Evolutionary conservation across 2,113 vertebrate genomes (phyloP), one percentile per base, ranked within the genome.

Genomic region (Hippopotamus amphibius): DNA sequence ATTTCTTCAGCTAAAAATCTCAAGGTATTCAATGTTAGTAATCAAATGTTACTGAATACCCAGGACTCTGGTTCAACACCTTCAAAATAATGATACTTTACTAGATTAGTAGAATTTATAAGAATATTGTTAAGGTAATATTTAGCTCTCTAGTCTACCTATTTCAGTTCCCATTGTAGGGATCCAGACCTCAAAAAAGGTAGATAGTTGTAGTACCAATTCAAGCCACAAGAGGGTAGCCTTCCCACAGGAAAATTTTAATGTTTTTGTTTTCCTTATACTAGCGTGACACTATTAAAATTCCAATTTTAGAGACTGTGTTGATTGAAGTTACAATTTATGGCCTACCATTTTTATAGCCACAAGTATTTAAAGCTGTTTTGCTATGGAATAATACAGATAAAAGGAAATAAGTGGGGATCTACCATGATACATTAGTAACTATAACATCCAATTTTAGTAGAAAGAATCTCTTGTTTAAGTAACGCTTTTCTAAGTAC

Each of bases 181-280:
- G 48, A 63, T 69, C 1, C 7, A 59, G 26, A 95, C 4, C 19
- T 30, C 16, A 76, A 86, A 79, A 90, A 90, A 16, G 4, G 13
- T 6, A 68, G 17, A 63, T 1, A 10, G 7, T 3, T 96, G 93
- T 80, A 94, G 30, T 96, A 72, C 59, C 74, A 69, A 50, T 4
- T 41, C 0, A 0, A 15, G 24, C 79, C 98, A 98, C 96, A 76
- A 94, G 98, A 98, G 97, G 96, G 86, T 33, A 97, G 93, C 93
- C 91, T 97, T 93, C 61, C 15, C 96, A 57, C 28, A 96, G 92
- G 33, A 89, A 96, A 77, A 43, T 5, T 15, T 7, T 1, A 74
- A 37, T 14, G 3, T 2, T 96, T 69, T 86, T 59, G 16, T 80
- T 88, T 22, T 22, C 69, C 26, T 26, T 71, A 4, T 26, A 48